Conservation (phyloP, 1,140 invertebrate species). For the Drosophila yakuba region DNA sequence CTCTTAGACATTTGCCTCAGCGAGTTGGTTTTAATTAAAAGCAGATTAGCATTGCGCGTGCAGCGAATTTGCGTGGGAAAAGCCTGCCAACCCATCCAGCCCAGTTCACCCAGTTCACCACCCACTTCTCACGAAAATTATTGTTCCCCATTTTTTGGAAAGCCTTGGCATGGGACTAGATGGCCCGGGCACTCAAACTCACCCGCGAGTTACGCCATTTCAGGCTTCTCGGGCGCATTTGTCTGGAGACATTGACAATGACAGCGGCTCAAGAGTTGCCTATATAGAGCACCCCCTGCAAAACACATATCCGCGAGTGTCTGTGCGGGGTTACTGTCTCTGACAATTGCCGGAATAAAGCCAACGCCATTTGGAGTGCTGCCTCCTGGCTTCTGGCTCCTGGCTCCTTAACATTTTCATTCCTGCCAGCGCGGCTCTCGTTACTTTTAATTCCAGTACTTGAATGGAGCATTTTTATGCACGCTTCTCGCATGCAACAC, state of each 20-base stretch:
- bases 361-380: conserved; percentile 67
- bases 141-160: conserved; percentile 23
- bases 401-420: not conserved
- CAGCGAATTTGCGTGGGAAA: conserved; percentile 44
- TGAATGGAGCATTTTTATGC: conserved; percentile 64
- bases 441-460: conserved; percentile 58
- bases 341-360: conserved; percentile 66
- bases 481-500: conserved; percentile 45
- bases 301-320: not conserved
- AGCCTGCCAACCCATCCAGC: not conserved
- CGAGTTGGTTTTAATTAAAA: conserved; percentile 78
- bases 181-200: conserved; percentile 4
- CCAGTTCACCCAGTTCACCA: not conserved
- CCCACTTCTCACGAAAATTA: conserved; percentile 56
- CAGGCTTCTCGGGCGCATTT: conserved; percentile 49
- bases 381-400: conserved; percentile 13
- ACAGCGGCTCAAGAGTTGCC: conserved; percentile 43
- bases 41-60: conserved; percentile 79
- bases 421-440: conserved; percentile 7
- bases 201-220: conserved; percentile 43
- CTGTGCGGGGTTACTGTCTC: conserved; percentile 42
- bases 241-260: conserved; percentile 71
- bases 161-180: not conserved
- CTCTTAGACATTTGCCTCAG: conserved; percentile 57
- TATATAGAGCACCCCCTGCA: not conserved